These are phyloP conservation scores for Sakesphorus luctuosus DNA, from an alignment of 2,113 vertebrate genomes.

Conservation along the genomic window DNA sequence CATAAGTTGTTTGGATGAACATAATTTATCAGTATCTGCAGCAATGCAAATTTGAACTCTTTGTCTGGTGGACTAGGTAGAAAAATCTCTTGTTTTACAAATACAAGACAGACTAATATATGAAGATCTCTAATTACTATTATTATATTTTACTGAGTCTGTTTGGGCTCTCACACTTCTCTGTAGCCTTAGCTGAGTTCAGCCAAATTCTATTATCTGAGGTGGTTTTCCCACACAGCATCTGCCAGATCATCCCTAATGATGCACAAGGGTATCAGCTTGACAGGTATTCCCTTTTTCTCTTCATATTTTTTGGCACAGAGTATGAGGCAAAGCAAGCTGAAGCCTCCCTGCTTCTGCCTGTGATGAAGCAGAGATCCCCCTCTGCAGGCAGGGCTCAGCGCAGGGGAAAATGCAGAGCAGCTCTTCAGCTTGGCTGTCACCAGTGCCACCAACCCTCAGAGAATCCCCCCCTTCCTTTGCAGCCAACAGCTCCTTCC, in stretches of 20 bases:
- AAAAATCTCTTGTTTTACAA: slow-evolving; percentile 23
- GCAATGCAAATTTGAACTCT: slow-evolving; percentile 40
- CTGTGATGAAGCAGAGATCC: not conserved
- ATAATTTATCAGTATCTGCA: not conserved
- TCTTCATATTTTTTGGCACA: not conserved
- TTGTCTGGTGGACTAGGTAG: not conserved
- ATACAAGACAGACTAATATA: not conserved
- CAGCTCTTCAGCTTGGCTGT: not conserved
- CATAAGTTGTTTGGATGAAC: slow-evolving; percentile 23
- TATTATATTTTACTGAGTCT: not conserved
- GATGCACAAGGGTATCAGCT: not conserved
- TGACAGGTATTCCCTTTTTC: not conserved
- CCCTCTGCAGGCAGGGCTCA: not conserved
- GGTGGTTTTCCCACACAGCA: not conserved
- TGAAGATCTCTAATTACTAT: not conserved
- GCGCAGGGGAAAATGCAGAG: not conserved
- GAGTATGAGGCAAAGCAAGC: not conserved
- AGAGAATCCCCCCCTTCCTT: not conserved
- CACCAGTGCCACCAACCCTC: not conserved
- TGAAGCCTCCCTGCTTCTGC: not conserved
- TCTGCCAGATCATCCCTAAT: not conserved
- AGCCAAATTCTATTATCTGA: not conserved
- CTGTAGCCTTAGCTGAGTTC: not conserved
- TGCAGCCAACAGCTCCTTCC: not conserved
- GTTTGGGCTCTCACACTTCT: not conserved